phyloP scores from a whole-genome alignment of 2,888 invertebrate genomes.

The Torymus tubicola region DNA sequence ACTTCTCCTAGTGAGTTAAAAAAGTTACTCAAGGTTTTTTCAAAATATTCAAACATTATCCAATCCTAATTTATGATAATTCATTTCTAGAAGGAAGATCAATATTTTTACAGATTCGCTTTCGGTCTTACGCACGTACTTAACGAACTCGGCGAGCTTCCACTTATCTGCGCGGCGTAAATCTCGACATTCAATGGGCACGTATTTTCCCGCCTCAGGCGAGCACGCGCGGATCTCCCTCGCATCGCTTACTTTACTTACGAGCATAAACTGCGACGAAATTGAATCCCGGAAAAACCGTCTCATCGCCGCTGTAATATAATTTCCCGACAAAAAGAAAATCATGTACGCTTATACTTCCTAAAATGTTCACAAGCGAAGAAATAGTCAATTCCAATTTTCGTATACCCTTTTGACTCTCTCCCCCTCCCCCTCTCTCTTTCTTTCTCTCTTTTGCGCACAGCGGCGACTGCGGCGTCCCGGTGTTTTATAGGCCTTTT shows the following conservation, averaged over 20 bases:
- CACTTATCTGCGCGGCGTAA: constrained; percentile 26
- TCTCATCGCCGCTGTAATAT: background rate
- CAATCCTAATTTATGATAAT: background rate
- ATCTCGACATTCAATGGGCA: constrained; percentile 17
- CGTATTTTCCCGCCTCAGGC: too few relatives aligned
- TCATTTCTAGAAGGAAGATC: background rate
- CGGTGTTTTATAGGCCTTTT: constrained; percentile 47
- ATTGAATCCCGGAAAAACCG: constrained; percentile 33
- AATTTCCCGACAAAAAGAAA: too few relatives aligned
- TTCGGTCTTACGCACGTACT: constrained; percentile 17
- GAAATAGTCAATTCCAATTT: constrained; percentile 6
- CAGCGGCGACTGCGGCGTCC: too few relatives aligned
- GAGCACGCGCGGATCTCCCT: background rate
- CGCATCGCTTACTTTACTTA: constrained; percentile 30
- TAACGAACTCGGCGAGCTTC: constrained; percentile 24
- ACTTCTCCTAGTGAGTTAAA: too few relatives aligned
- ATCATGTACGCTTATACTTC: too few relatives aligned
- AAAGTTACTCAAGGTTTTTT: too few relatives aligned
- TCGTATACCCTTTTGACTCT: background rate
- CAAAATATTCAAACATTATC: background rate
- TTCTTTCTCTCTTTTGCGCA: too few relatives aligned
- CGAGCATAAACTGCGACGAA: constrained; percentile 1
- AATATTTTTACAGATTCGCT: constrained; percentile 18
- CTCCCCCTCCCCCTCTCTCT: too few relatives aligned
- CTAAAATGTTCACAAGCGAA: too few relatives aligned